A percentile compares a stretch with the other conserved stretches of the same genome.
Conservation (phyloP, 2,113 vertebrate genomes). For the Entomyzon cyanotis region DNA sequence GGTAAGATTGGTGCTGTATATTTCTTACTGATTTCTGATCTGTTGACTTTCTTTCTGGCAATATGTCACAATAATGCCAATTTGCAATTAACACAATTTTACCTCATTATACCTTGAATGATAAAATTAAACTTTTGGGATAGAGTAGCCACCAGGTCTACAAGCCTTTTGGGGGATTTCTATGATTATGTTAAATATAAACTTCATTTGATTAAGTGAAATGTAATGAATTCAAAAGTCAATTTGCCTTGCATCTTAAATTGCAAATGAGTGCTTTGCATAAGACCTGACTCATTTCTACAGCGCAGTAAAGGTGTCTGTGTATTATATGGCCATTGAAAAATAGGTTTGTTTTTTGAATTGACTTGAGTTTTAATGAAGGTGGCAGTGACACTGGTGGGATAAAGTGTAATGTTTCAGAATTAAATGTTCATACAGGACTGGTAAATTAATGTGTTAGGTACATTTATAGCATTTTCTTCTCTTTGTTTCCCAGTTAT, state of each 20-base stretch:
- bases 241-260: not conserved
- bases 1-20: conserved; percentile 66
- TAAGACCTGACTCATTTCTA: not conserved
- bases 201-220: not conserved
- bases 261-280: not conserved
- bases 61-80: not conserved
- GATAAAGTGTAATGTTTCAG: not conserved
- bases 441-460: not conserved
- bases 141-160: not conserved
- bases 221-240: not conserved
- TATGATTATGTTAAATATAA: not conserved
- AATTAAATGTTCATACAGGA: not conserved
- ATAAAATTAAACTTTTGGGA: not conserved
- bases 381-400: not conserved
- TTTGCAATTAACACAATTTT: not conserved
- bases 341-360: not conserved
- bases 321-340: not conserved
- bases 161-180: not conserved
- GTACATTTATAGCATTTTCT: not conserved
- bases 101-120: not conserved
- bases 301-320: not conserved
- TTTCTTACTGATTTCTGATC: not conserved
- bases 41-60: not conserved
- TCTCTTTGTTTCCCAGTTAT: not conserved
- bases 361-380: not conserved